Evolutionary conservation across 2,888 invertebrate species (phyloP).

Genomic region (Timema cristinae): DNA sequence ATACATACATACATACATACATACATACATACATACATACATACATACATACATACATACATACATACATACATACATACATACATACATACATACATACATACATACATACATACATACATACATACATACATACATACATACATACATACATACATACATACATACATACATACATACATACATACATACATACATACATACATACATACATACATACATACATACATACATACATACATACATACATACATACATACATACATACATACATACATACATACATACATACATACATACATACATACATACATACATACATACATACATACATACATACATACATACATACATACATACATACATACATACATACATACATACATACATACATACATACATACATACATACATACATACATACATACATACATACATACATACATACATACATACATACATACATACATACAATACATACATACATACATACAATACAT

Average conservation of each 20-base stretch:
- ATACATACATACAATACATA: slow-evolving; percentile 18
- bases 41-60: slow-evolving; percentile 13
- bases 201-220: slow-evolving; percentile 9
- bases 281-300: slow-evolving; percentile 8
- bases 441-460: slow-evolving; percentile 3
- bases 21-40: background rate
- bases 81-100: slow-evolving; percentile 15
- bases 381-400: slow-evolving; percentile 12
- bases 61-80: slow-evolving; percentile 19
- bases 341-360: slow-evolving; percentile 8
- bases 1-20: slow-evolving; percentile 19
- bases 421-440: background rate
- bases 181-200: slow-evolving; percentile 8
- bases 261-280: slow-evolving; percentile 8
- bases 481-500: slow-evolving; percentile 17
- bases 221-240: slow-evolving; percentile 8
- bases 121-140: background rate
- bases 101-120: slow-evolving; percentile 14
- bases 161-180: background rate
- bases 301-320: slow-evolving; percentile 8
- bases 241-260: slow-evolving; percentile 8
- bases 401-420: slow-evolving; percentile 20
- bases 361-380: slow-evolving; percentile 12
- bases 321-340: slow-evolving; percentile 8
- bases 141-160: background rate